Evolutionary conservation across 53 echinoderm and acorn worm species (phyloP), one percentile per base, ranked within the genome.

Genomic region (Paracentrotus lividus): DNA sequence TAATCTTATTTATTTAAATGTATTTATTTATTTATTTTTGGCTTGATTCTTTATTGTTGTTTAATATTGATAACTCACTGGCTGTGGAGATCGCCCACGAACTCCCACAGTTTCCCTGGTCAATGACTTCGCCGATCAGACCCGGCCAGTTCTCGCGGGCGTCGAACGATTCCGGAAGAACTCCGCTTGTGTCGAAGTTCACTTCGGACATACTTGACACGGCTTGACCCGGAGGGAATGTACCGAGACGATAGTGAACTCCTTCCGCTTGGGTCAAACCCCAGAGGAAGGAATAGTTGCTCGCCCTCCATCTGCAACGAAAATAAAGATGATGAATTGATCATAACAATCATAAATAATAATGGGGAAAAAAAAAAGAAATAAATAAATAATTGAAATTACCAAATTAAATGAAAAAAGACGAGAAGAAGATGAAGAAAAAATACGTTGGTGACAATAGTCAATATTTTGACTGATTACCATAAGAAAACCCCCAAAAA

Each of bases 61-160:
- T n/a, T n/a, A n/a, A n/a, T 10, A 36, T 38, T 1, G 10, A 45
- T 91, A 29, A 86, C 75, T 94, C 85, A 98, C 98, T 94, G 12
- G 95, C 90, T 20, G 98, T 98, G n/a, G 98, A 98, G 34, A 96
- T 88, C 36, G 98, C 98, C 98, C 98, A 98, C 1, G 98, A 98
- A 45, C 96, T 96, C 24, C 98, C 98, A 86, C 98, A 98, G 72
- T 96, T 86, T 24, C 98, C 98, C 88, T 98, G 98, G 92, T 98
- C 98, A 60, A 92, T 76, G 4, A 97, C 95, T 55, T 86, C 96
- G 93, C 94, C 97, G 43, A 98, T 95, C 64, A 93, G 76, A 6
- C 93, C 96, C 0, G 95, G 94, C 98, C 98, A 98, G 21, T 94
- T 95, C n/a, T 95, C 94, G 26, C 97, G 90, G 88, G 95, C 96